A percentile compares a stretch with the other conserved stretches of the same genome.
These are phyloP conservation scores for Mastomys coucha DNA, from an alignment of 2,113 vertebrate genomes.

Conservation along the genomic window DNA sequence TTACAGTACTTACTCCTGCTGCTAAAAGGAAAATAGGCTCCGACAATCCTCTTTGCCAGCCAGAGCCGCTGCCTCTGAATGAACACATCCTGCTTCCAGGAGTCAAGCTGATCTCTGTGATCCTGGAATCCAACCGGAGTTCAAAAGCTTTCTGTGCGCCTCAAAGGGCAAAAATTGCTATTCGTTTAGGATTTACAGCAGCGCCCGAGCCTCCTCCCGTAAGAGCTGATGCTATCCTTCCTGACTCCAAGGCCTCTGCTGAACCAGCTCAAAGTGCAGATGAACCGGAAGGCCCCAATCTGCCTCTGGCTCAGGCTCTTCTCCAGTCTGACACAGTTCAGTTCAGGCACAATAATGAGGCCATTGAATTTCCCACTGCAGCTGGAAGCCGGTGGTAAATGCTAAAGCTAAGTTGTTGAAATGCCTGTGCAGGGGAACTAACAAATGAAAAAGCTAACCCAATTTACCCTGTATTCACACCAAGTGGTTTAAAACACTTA, in stretches of 20 bases:
- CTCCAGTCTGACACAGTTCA: slow-evolving; percentile 69
- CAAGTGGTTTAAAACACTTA: slow-evolving; percentile 66
- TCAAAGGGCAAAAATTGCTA: slow-evolving; percentile 85
- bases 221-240: slow-evolving; percentile 78
- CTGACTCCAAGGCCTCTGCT: slow-evolving; percentile 58
- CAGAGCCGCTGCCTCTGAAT: slow-evolving; percentile 86
- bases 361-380: slow-evolving; percentile 75
- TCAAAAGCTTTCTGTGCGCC: slow-evolving; percentile 83
- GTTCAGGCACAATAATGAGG: slow-evolving; percentile 73
- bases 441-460: slow-evolving; percentile 72
- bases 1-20: slow-evolving; percentile 87
- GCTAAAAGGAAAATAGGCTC: slow-evolving; percentile 88
- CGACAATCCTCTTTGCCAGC: slow-evolving; percentile 87
- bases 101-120: slow-evolving; percentile 85
- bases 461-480: slow-evolving; percentile 72
- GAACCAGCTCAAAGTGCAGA: slow-evolving; percentile 80
- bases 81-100: slow-evolving; percentile 85
- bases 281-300: slow-evolving; percentile 72
- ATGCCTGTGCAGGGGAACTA: slow-evolving; percentile 69
- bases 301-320: slow-evolving; percentile 54
- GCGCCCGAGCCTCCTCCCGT: slow-evolving; percentile 74
- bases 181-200: slow-evolving; percentile 84
- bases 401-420: slow-evolving; percentile 69
- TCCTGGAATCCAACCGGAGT: slow-evolving; percentile 84
- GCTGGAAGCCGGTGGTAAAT: slow-evolving; percentile 70